A percentile compares a stretch with the other conserved stretches of the same genome.
Evolutionary conservation across 2,113 vertebrate genomes (phyloP).

Genomic region (Centropus unirufus): DNA sequence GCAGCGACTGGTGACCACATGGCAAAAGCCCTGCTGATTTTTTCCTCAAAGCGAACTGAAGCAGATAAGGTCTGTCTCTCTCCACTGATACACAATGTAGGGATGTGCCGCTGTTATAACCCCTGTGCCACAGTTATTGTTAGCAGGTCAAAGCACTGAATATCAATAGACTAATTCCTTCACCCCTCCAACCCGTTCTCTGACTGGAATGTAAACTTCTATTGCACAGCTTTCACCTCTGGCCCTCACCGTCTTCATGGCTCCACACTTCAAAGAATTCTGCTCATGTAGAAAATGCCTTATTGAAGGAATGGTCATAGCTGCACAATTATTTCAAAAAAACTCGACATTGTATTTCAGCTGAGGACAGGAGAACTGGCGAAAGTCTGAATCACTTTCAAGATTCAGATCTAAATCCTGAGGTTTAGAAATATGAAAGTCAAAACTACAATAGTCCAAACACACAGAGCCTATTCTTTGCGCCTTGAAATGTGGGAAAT

Average conservation of each 20-base stretch:
- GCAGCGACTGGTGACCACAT: not conserved
- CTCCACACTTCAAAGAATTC: conserved; percentile 52
- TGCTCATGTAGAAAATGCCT: conserved; percentile 1
- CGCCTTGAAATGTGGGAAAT: conserved; percentile 61
- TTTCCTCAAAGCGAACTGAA: not conserved
- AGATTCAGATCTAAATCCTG: conserved; percentile 64
- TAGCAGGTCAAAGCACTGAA: conserved; percentile 79
- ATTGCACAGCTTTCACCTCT: conserved; percentile 64
- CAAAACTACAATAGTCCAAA: conserved; percentile 32
- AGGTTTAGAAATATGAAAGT: conserved; percentile 65
- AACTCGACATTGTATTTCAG: conserved; percentile 23
- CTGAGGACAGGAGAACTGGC: conserved; percentile 53
- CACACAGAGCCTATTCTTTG: conserved; percentile 41
- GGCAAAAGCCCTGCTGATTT: not conserved
- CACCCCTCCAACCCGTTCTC: conserved; percentile 56
- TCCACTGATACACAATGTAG: conserved; percentile 33
- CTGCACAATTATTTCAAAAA: conserved; percentile 53
- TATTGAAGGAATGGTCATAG: not conserved
- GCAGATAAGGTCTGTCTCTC: not conserved
- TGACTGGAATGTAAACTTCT: conserved; percentile 59
- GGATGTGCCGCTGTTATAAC: conserved; percentile 72
- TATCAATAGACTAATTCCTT: conserved; percentile 75
- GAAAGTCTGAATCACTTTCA: conserved; percentile 60
- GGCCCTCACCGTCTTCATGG: conserved; percentile 33
- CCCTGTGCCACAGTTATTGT: conserved; percentile 72